Evolutionary conservation across 2,797 vertebrate species (phyloP), one percentile per base, ranked within the genome.

Genomic region (Discoglossus pictus): DNA sequence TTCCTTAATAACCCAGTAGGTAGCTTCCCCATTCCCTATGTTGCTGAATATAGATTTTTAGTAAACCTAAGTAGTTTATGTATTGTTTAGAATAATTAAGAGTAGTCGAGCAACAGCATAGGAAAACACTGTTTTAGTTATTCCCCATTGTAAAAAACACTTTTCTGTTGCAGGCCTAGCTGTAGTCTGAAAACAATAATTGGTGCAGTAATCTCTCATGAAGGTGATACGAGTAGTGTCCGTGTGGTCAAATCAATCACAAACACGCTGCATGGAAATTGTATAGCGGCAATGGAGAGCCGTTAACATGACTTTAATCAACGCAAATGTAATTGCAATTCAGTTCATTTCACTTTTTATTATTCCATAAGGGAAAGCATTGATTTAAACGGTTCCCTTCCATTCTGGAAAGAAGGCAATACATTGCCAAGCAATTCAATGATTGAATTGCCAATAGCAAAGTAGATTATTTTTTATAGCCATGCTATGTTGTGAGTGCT

Each of bases 301-400:
- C 38, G 44, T 61, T 48, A 61, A 48, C 16, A 35, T 50, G 59
- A 39, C 59, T 61, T 61, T 61, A 61, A 61, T 61, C 44, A 50
- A 50, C 59, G 50, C 20, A 39, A 61, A 21, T 50, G 44, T 38
- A 39, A 50, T 35, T 50, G 18, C 59, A 61, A 61, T 48, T 50
- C 59, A 61, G 59, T 50, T 61, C 7, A 61, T 61, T 61, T 50
- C 44, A 34, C 59, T 39, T 61, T 35, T 38, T 21, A 50, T 61
- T 61, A 61, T 61, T 61, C 44, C 59, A 9, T 13, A 39, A 44
- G 46, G 59, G 59, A 50, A 50, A 61, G 13, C 12, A 47, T 39
- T 61, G 59, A 61, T 61, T 48, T 50, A 48, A 61, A 48, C 9
- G 43, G 43, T 23, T 10, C 12, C 20, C 20, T 25, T 38, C 59